Evolutionary conservation across 2,797 vertebrate species (phyloP).

Genomic region (Novumbra hubbsi): DNA sequence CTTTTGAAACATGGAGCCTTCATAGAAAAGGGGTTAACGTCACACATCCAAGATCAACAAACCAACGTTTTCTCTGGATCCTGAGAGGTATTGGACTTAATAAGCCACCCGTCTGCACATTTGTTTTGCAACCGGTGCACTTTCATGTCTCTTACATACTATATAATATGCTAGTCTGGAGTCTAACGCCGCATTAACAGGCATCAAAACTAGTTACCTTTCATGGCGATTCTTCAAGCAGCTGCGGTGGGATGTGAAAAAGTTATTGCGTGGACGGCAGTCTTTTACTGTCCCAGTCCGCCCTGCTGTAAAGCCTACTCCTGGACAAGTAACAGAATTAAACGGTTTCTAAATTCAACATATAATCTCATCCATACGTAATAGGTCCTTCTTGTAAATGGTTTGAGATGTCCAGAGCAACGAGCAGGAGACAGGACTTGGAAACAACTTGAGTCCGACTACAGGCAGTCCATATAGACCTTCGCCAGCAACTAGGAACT

Average conservation of each 20-base stretch:
- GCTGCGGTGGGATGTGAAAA: constrained; percentile 9
- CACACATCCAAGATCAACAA: constrained; percentile 68
- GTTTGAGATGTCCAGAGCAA: neutral
- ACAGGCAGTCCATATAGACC: constrained; percentile 6
- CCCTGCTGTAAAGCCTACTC: constrained; percentile 26
- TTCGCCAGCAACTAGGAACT: neutral
- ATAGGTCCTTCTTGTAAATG: constrained; percentile 23
- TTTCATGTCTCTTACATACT: constrained; percentile 18
- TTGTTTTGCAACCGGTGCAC: constrained; percentile 38
- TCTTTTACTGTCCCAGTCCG: constrained; percentile 21
- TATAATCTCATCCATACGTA: constrained; percentile 27
- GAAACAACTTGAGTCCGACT: neutral
- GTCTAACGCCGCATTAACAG: neutral
- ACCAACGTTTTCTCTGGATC: constrained; percentile 54
- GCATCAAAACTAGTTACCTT: constrained; percentile 63
- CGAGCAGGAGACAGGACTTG: constrained; percentile 11
- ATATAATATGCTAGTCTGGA: neutral
- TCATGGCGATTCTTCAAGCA: constrained; percentile 66
- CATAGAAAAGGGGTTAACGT: constrained; percentile 62
- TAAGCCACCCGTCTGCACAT: constrained; percentile 46
- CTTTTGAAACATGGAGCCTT: constrained; percentile 21
- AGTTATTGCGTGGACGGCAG: neutral
- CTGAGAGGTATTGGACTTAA: constrained; percentile 39
- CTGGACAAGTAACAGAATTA: constrained; percentile 25
- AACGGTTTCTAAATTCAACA: constrained; percentile 21